Base-by-base conservation (phyloP, 2,888 invertebrate genomes). In the Calephelis perditalis region DNA sequence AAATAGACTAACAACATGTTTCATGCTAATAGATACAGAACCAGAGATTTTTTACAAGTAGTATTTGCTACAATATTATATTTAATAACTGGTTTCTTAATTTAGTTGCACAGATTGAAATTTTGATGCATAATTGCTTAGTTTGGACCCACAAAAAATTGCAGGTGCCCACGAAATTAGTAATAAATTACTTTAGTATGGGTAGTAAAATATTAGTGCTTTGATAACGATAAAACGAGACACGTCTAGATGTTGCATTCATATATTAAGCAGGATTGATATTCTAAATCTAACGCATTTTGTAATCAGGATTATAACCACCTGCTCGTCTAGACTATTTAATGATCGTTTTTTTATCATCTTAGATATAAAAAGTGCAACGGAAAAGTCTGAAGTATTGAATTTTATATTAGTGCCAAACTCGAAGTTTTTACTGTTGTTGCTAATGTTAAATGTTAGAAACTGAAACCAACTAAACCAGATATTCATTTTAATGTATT, bases 181-280 rank as follows among this genome's bases (percentile, higher is more conserved):
- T 15, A 26, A 49, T 49, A 26, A 40, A 40, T 40, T 26, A 49
- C 9, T 15, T 12, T 5, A 5, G 15, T 26, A 9, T 40, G 4
- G 49, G 26, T 49, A 49, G 12, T 49, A 49, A 26, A 49, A 47
- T 47, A 47, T 12, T 12, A 47, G n/a, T 15, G 9, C 2, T 26
- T 26, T 26, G 8, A 40, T 40, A 49, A 8, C 49, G 0, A 15
- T 49, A 15, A 26, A 4, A 49, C 9, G 7, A 49, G 26, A 26
- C 26, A n/a, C 49, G 49, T 26, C 26, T 49, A 49, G 49, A 49
- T n/a, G 26, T 49, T 49, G 49, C 49, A 49, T 49, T 26, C 9
- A 9, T 26, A 26, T 49, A 26, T 26, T 26, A 8, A n/a, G n/a
- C n/a, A 15, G 49, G 26, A 15, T 49, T 49, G 15, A 26, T 49